Evolutionary conservation across 2,113 vertebrate species (phyloP).

Genomic region (Oryzias javanicus): DNA sequence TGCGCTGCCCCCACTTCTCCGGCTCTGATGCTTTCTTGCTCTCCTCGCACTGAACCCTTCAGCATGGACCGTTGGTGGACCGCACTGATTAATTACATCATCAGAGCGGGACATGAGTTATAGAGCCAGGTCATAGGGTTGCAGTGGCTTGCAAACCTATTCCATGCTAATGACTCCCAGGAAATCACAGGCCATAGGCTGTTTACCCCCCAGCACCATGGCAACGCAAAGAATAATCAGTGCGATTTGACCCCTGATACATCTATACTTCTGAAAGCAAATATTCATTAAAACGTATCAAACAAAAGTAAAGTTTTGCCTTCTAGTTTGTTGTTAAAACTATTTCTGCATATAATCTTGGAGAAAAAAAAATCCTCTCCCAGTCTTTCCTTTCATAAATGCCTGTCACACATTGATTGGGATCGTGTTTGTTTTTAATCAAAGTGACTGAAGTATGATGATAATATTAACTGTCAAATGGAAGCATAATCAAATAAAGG

Average conservation of each 20-base stretch:
- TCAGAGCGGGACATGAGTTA: conserved; percentile 78
- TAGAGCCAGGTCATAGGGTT: conserved; percentile 71
- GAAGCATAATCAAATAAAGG: conserved; percentile 73
- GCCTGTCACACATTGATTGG: conserved; percentile 57
- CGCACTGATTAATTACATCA: conserved; percentile 83
- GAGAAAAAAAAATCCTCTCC: conserved; percentile 7
- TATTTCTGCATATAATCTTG: conserved; percentile 27
- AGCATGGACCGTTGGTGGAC: conserved; percentile 58
- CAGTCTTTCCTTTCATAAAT: conserved; percentile 45
- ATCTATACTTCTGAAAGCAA: conserved; percentile 6
- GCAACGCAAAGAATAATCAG: conserved; percentile 51
- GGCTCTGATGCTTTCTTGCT: conserved; percentile 30
- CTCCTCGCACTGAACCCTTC: conserved; percentile 36
- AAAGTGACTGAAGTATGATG: conserved; percentile 66
- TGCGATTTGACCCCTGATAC: conserved; percentile 21
- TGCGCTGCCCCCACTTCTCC: conserved; percentile 27
- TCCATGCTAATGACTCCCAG: conserved; percentile 79
- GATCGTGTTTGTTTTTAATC: conserved; percentile 77
- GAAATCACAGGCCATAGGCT: conserved; percentile 72
- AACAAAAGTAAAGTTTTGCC: neutral
- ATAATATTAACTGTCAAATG: conserved; percentile 72
- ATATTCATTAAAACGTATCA: conserved; percentile 12
- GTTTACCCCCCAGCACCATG: conserved; percentile 56
- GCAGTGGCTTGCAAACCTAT: conserved; percentile 72
- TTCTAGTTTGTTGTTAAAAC: conserved; percentile 21